Conservation (phyloP, 2,113 vertebrate species). For the Hemibagrus wyckioides region DNA sequence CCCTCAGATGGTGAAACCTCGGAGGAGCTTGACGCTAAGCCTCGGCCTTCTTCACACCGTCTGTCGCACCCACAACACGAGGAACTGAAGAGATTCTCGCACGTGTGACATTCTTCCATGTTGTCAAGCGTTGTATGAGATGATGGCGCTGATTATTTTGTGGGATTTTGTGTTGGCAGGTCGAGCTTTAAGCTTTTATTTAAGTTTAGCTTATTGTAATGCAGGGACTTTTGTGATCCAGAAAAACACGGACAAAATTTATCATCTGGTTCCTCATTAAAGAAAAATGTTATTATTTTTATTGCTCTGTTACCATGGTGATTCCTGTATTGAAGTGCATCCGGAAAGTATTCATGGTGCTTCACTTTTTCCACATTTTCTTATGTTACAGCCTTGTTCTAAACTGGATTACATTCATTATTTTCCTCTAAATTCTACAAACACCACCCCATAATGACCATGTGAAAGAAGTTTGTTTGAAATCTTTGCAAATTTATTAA, state of each 20-base stretch:
- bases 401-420: too few relatives aligned
- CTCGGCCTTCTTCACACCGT: constrained; percentile 8
- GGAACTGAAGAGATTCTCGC: constrained; percentile 40
- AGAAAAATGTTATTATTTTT: neutral
- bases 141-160: neutral
- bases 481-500: too few relatives aligned
- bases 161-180: neutral
- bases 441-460: too few relatives aligned
- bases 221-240: neutral
- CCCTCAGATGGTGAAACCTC: constrained; percentile 23
- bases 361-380: too few relatives aligned
- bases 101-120: constrained; percentile 2
- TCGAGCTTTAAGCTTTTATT: too few relatives aligned
- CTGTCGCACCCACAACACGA: constrained; percentile 3
- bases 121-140: neutral
- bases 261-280: neutral
- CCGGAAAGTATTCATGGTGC: too few relatives aligned
- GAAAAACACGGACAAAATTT: neutral
- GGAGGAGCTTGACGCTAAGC: constrained; percentile 11
- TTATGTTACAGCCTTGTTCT: too few relatives aligned
- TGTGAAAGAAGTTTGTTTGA: too few relatives aligned
- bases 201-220: too few relatives aligned
- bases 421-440: too few relatives aligned
- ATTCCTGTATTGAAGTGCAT: neutral
- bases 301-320: neutral